These are phyloP conservation scores for Microcebus lehilahytsara DNA, from an alignment of 2,113 vertebrate genomes.

Conservation along the genomic window DNA sequence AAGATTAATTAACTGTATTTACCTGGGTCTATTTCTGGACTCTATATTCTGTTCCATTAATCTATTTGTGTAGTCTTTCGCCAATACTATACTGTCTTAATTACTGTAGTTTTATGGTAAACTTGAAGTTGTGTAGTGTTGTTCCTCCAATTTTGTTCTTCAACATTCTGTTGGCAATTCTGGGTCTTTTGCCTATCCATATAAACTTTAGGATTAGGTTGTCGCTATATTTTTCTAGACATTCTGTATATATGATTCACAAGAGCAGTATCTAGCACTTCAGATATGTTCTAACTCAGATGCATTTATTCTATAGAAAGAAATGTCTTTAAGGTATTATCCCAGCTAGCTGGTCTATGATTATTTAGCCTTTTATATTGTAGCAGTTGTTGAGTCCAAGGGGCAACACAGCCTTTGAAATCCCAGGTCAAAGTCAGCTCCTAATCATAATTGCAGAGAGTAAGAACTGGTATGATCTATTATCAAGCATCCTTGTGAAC, in stretches of 20 bases:
- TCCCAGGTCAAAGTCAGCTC: not conserved
- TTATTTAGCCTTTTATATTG: not conserved
- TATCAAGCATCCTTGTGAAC: not conserved
- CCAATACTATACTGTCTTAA: not conserved
- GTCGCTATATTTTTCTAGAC: not conserved
- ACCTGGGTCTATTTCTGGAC: not conserved
- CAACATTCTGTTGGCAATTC: not conserved
- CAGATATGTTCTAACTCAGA: not conserved
- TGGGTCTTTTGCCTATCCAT: not conserved
- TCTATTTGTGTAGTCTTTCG: not conserved
- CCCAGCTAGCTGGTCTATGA: not conserved
- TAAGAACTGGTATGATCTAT: not conserved
- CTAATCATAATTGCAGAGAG: not conserved
- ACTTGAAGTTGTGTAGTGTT: not conserved
- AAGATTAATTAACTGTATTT: too few species aligned
- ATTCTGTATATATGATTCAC: not conserved
- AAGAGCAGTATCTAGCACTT: not conserved
- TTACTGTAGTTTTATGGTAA: not conserved
- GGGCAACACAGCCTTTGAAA: not conserved
- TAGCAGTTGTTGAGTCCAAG: not conserved
- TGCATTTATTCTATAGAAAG: not conserved
- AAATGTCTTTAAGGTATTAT: not conserved
- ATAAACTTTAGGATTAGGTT: not conserved
- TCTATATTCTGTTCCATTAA: not conserved
- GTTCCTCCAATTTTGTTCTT: not conserved